Conservation (phyloP, 2,113 vertebrate species). For the Cebus imitator region DNA sequence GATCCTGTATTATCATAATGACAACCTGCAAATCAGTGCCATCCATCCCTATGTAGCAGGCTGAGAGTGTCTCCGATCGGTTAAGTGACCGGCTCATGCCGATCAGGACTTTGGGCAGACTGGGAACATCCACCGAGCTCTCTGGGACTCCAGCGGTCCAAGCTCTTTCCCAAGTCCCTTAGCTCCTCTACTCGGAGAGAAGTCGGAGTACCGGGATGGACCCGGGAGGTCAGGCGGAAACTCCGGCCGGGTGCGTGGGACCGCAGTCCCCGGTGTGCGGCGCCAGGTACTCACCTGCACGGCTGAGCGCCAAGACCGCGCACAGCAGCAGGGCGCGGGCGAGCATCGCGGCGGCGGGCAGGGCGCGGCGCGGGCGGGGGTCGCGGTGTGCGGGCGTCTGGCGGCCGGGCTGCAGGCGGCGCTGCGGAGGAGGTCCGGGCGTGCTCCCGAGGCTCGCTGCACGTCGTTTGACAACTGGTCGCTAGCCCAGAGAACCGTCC, state of each 20-base stretch:
- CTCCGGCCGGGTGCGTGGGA: accelerated
- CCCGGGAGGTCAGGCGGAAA: not conserved
- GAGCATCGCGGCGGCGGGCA: conserved; percentile 54
- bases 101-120: not conserved
- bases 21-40: not conserved
- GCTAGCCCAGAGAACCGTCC: not conserved
- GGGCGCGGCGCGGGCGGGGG: not conserved
- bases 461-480: conserved; percentile 57
- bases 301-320: conserved; percentile 43
- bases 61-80: not conserved
- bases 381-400: accelerated
- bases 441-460: not conserved
- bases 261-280: not conserved
- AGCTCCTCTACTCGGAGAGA: not conserved
- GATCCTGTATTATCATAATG: not conserved
- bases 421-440: not conserved
- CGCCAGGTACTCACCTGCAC: conserved; percentile 73
- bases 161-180: not conserved
- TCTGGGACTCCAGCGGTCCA: not conserved
- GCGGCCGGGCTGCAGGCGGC: not conserved
- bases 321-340: conserved; percentile 56
- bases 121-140: not conserved
- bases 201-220: not conserved
- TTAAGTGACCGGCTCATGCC: not conserved
- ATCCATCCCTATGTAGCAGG: not conserved